Percentiles rank a stretch among this genome's conserved stretches.
phyloP scores from a whole-genome alignment of 53 echinoderm and acorn worm genomes.

The Hippasteria phrygiana region DNA sequence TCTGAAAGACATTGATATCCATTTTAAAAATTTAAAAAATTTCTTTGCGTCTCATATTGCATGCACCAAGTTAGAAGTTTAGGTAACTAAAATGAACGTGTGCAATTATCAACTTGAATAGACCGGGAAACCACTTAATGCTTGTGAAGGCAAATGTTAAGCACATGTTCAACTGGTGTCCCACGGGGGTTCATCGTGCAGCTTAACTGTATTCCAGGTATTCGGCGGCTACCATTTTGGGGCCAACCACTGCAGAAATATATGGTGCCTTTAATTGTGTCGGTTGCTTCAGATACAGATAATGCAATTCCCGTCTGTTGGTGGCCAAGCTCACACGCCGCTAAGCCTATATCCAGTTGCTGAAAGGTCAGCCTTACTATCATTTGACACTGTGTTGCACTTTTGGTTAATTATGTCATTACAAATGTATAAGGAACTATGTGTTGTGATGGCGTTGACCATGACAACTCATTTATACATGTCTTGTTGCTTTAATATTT shows the following conservation, averaged over 20 bases:
- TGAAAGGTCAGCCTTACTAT: neutral
- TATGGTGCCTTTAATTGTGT: neutral
- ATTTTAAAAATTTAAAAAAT: too few relatives aligned
- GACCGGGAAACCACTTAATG: neutral
- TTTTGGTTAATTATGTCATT: neutral
- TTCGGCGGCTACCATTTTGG: neutral
- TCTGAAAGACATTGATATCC: too few relatives aligned
- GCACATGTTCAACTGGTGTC: neutral
- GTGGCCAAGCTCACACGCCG: neutral
- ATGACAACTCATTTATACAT: neutral
- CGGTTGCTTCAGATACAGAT: neutral
- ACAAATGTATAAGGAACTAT: neutral
- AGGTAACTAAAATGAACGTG: too few relatives aligned
- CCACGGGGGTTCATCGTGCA: neutral
- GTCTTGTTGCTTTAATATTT: too few relatives aligned
- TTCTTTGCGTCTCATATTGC: too few relatives aligned
- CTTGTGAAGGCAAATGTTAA: too few relatives aligned
- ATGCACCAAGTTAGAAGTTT: too few relatives aligned
- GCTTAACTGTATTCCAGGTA: neutral
- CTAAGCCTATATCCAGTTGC: neutral
- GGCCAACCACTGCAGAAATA: neutral
- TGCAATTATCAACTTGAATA: neutral
- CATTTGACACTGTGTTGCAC: neutral
- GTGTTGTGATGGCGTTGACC: neutral
- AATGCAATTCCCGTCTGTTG: neutral